These are phyloP conservation scores for Tursiops truncatus DNA, from an alignment of 2,113 vertebrate species.

Conservation along the genomic window DNA sequence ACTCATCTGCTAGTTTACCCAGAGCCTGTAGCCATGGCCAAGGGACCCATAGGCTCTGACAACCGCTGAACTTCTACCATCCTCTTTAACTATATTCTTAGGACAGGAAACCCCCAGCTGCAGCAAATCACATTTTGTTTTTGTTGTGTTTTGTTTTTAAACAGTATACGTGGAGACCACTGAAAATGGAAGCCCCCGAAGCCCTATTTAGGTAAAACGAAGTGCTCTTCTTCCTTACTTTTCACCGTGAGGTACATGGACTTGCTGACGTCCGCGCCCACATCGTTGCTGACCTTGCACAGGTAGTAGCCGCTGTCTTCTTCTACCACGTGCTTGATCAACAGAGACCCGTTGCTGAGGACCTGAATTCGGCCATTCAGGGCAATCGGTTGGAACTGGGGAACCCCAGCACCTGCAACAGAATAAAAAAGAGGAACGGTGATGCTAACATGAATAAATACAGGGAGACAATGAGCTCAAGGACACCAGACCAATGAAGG, in stretches of 20 bases:
- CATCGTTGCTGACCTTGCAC: constrained; percentile 99
- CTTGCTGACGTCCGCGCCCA: constrained; percentile 99
- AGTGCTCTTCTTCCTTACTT: constrained; percentile 91
- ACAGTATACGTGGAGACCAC: background rate
- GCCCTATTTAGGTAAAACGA: constrained; percentile 77
- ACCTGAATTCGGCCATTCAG: constrained; percentile 96
- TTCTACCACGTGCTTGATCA: constrained; percentile 98
- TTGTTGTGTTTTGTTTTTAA: background rate
- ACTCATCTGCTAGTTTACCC: rapidly evolving
- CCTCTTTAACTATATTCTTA: background rate
- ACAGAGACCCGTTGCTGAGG: constrained; percentile 94
- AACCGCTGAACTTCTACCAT: rapidly evolving
- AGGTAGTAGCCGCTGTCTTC: constrained; percentile 99
- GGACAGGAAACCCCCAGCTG: background rate
- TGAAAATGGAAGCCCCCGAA: background rate
- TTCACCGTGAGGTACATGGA: constrained; percentile 99
- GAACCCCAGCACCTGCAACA: constrained; percentile 93
- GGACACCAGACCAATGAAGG: background rate
- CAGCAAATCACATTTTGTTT: background rate
- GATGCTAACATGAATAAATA: background rate
- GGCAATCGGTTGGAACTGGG: constrained; percentile 97
- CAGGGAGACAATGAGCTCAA: constrained; percentile 31
- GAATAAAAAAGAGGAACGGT: background rate
- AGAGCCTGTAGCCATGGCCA: rapidly evolving
- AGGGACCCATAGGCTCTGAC: rapidly evolving